phyloP scores from a whole-genome alignment of 23 tunicate genomes.

The Trididemnum nubilum region DNA sequence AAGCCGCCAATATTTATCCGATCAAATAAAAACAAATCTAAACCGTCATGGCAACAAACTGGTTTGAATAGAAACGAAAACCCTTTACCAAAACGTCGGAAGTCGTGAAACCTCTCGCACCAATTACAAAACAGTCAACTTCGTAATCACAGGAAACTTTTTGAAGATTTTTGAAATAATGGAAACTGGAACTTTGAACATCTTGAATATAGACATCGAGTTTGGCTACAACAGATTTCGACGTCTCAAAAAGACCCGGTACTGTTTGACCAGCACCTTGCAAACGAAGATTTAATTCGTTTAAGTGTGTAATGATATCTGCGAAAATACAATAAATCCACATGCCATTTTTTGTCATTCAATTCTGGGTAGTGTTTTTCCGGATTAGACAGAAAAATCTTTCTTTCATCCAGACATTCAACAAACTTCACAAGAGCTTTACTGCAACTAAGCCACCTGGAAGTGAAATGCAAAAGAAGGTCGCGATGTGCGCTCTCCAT shows the following conservation, averaged over 20 bases:
- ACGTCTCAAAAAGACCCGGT: slow-evolving; percentile 33
- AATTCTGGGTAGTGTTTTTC: slow-evolving; percentile 39
- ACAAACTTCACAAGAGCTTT: slow-evolving; percentile 32
- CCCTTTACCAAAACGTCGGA: slow-evolving; percentile 13
- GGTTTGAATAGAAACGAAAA: slow-evolving; percentile 44
- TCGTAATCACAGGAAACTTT: slow-evolving; percentile 10
- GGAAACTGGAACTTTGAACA: slow-evolving; percentile 23
- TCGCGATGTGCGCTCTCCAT: slow-evolving; percentile 33
- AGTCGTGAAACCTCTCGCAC: slow-evolving; percentile 36
- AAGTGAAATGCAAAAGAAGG: not conserved
- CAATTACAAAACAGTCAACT: slow-evolving; percentile 15
- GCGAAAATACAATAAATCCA: slow-evolving; percentile 30
- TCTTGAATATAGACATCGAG: too few species aligned
- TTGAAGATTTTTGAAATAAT: slow-evolving; percentile 18
- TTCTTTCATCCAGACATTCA: slow-evolving; percentile 31
- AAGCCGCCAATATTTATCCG: too few species aligned
- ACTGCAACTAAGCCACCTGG: not conserved
- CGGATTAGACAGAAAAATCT: slow-evolving; percentile 11
- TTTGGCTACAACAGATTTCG: slow-evolving; percentile 32
- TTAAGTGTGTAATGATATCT: slow-evolving; percentile 37
- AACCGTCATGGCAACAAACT: slow-evolving; percentile 31
- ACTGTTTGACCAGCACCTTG: slow-evolving; percentile 28
- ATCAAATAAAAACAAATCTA: slow-evolving; percentile 33
- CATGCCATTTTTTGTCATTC: slow-evolving; percentile 35
- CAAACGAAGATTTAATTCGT: slow-evolving; percentile 43